Base-by-base conservation (phyloP, 2,113 vertebrate species). In the Oophaga pumilio region DNA sequence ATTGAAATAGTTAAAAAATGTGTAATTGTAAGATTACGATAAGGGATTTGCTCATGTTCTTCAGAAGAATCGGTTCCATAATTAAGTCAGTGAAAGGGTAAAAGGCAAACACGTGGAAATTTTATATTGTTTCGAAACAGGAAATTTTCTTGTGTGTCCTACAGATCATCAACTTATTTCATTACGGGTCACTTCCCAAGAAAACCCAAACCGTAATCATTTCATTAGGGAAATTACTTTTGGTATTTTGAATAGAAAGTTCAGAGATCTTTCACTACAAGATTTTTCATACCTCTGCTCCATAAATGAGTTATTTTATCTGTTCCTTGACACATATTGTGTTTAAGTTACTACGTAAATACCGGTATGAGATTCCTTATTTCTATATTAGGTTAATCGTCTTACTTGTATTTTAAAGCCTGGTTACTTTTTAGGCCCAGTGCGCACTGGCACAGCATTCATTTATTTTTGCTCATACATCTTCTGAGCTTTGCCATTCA, bases 181-280 rank as follows among this genome's bases (percentile, higher is more conserved):
- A 60, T 18, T 80, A 33, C 56, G 60, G 77, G 77, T 80, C 77
- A 59, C 26, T 50, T 74, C 71, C 71, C 71, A 33, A 20, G 71
- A 50, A 68, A 68, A 13, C 2, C 69, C 11, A 1, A 73, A 73
- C 69, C 68, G 8, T 8, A 43, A 28, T 18, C 43, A 50, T 74
- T 74, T 50, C 5, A 50, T 49, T 17, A 50, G 9, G 8, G 71
- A 74, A 50, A 43, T 74, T 50, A 49, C 8, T 50, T 74, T 12
- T 50, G 8, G 18, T 11, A 74, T 50, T 74, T 11, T 11, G 43
- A 20, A 22, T 9, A 74, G 49, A 77, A 56, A 76, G 50, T 77
- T 24, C 49, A 77, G 20, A 22, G n/a, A 50, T 52, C 9, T 52
- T 76, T n/a, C 8, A 22, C 73, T 50, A 22, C 20, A 77, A 77